Evolutionary conservation across 2,888 invertebrate genomes (phyloP).

Genomic region (Ceraclea dissimilis): DNA sequence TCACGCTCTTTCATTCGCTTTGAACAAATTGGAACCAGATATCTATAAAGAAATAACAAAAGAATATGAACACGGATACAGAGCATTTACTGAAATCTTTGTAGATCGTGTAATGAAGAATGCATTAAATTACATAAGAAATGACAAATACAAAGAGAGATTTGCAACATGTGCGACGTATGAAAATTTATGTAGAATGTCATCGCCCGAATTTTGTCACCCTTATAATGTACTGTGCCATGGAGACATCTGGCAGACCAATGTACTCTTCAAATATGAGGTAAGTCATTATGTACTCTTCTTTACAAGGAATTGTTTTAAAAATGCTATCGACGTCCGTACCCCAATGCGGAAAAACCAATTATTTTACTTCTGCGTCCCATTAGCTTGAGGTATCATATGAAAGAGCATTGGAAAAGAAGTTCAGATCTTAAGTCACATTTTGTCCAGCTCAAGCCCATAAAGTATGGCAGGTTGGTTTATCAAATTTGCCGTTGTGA

Average conservation of each 20-base stretch:
- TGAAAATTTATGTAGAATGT: background rate
- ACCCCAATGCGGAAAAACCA: no score
- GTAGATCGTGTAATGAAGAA: background rate
- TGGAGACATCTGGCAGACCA: conserved; percentile 21
- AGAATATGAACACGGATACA: background rate
- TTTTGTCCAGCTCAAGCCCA: no score
- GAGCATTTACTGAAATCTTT: conserved; percentile 1
- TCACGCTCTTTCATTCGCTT: conserved; percentile 30
- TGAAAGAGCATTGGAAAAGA: no score
- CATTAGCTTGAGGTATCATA: no score
- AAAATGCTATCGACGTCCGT: no score
- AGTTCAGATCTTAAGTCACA: no score
- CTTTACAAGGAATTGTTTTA: no score
- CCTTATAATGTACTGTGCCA: conserved; percentile 14
- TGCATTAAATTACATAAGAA: conserved; percentile 2
- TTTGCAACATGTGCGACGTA: conserved; percentile 3
- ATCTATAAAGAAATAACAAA: conserved; percentile 24
- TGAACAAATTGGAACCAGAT: conserved; percentile 29
- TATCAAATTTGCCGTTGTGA: no score
- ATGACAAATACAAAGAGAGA: background rate
- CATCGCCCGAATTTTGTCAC: conserved; percentile 2
- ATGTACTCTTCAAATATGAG: conserved; percentile 38
- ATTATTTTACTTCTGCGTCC: no score
- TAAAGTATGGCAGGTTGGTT: no score
- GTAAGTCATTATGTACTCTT: no score